Evolutionary conservation across 2,888 invertebrate species (phyloP).

Genomic region (Imbricaverruca yamaguchii): DNA sequence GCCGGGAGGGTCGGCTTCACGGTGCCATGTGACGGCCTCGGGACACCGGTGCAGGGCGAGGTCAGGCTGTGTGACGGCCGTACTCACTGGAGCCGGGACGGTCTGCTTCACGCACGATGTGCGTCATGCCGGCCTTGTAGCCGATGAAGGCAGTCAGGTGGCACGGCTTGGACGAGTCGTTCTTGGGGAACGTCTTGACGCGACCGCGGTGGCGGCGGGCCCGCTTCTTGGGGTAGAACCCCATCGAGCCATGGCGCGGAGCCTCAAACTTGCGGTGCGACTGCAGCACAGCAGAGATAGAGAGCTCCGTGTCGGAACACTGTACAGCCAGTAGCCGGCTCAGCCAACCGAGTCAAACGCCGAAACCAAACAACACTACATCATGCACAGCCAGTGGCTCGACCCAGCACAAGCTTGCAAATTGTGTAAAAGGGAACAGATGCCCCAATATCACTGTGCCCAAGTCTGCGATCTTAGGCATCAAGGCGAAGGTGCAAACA

Average conservation of each 20-base stretch:
- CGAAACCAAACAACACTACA: too few relatives aligned
- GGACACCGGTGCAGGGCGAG: too few relatives aligned
- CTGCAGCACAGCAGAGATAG: conserved; percentile 54
- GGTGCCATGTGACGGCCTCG: too few relatives aligned
- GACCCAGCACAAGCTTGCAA: too few relatives aligned
- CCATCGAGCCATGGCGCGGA: conserved; percentile 99
- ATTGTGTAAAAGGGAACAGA: too few relatives aligned
- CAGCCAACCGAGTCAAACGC: too few relatives aligned
- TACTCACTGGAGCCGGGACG: conserved; percentile 96
- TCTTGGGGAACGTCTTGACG: conserved; percentile 98
- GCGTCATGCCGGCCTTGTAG: conserved; percentile 99
- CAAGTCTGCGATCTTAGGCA: too few relatives aligned
- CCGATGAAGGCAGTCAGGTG: conserved; percentile 96
- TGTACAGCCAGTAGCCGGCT: too few relatives aligned
- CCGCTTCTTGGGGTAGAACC: conserved; percentile 98
- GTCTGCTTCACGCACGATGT: conserved; percentile 96
- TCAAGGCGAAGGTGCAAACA: too few relatives aligned
- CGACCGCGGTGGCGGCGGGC: conserved; percentile 94
- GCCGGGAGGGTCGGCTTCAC: conserved; percentile 97
- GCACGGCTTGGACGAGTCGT: conserved; percentile 91
- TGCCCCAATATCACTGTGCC: too few relatives aligned
- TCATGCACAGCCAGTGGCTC: too few relatives aligned
- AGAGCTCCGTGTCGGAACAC: background rate
- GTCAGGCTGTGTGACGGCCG: background rate
- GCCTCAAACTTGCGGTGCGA: conserved; percentile 99